A percentile compares a stretch with the other conserved stretches of the same genome.
Evolutionary conservation across 1,140 invertebrate genomes (phyloP).

Genomic region (Drosophila murphyi): DNA sequence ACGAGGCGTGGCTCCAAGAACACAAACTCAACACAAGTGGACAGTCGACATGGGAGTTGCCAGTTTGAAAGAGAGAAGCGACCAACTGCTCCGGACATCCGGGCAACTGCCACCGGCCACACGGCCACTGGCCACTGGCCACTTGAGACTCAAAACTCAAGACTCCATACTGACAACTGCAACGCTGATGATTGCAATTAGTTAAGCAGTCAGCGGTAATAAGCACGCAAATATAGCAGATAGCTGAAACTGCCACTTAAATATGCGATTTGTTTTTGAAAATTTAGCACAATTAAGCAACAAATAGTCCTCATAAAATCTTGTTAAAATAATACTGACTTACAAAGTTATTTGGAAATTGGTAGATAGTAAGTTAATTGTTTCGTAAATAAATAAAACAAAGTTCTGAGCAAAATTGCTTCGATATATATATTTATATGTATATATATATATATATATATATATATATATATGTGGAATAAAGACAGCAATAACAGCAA

Average conservation of each 20-base stretch:
- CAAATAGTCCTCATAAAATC: not conserved
- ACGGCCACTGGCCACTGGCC: constrained; percentile 53
- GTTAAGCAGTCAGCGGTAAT: constrained; percentile 6
- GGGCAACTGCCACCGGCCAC: constrained; percentile 34
- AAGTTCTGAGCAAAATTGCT: no score
- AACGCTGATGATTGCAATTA: constrained; percentile 32
- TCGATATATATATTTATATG: not conserved
- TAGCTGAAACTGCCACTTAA: constrained; percentile 17
- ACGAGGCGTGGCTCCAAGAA: constrained; percentile 68
- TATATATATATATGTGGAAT: not conserved
- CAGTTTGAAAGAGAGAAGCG: constrained; percentile 1
- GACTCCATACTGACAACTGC: not conserved
- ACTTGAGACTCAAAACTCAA: constrained; percentile 2
- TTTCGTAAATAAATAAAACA: not conserved
- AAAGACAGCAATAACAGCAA: not conserved
- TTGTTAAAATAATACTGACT: not conserved
- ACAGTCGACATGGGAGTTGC: constrained; percentile 41
- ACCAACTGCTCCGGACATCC: constrained; percentile 63
- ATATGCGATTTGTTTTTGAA: not conserved
- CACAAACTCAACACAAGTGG: constrained; percentile 37
- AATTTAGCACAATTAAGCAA: not conserved
- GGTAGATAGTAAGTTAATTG: not conserved
- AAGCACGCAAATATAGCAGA: not conserved
- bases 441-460: no score
- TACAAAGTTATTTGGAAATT: not conserved